Percentiles rank a stretch among this genome's conserved stretches.
Evolutionary conservation across 37 sponge, comb jelly and placozoan genomes (phyloP).

Genomic region (Beroe ovata): DNA sequence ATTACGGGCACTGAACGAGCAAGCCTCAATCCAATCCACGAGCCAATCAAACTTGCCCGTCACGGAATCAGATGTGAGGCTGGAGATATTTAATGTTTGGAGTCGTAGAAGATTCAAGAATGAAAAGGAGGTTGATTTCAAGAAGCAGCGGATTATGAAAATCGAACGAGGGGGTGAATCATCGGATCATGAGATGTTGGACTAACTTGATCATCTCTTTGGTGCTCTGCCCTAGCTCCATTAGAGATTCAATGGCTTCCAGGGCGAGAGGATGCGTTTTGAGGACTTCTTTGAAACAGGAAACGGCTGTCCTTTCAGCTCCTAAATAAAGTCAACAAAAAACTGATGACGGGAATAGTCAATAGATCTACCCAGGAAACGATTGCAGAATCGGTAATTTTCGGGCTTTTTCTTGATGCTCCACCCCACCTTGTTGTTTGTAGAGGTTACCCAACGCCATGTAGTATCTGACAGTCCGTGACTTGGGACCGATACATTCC

Average conservation of each 20-base stretch:
- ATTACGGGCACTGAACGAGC: constrained; percentile 53
- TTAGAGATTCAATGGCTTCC: constrained; percentile 42
- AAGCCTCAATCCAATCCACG: constrained; percentile 50
- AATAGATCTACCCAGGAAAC: too few species aligned
- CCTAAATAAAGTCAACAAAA: constrained; percentile 14
- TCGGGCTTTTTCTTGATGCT: background rate
- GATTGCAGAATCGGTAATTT: too few species aligned
- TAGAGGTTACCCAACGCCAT: constrained; percentile 55
- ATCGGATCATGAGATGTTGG: too few species aligned
- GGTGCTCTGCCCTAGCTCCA: constrained; percentile 30
- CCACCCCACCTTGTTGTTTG: constrained; percentile 42
- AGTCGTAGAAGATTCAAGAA: too few species aligned
- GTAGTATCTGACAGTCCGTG: constrained; percentile 7
- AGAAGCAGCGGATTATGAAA: too few species aligned
- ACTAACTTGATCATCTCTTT: constrained; percentile 53
- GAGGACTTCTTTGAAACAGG: constrained; percentile 55
- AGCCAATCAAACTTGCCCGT: constrained; percentile 24
- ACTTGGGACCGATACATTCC: constrained; percentile 35
- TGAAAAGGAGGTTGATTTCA: too few species aligned
- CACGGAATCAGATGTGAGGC: constrained; percentile 4
- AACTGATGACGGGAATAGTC: too few species aligned
- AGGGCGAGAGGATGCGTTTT: constrained; percentile 49
- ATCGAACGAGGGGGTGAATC: too few species aligned
- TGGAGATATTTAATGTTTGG: too few species aligned
- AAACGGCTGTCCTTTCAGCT: constrained; percentile 31